Conservation (phyloP, 2,888 invertebrate species). For the Megaustenia siamemsis region DNA sequence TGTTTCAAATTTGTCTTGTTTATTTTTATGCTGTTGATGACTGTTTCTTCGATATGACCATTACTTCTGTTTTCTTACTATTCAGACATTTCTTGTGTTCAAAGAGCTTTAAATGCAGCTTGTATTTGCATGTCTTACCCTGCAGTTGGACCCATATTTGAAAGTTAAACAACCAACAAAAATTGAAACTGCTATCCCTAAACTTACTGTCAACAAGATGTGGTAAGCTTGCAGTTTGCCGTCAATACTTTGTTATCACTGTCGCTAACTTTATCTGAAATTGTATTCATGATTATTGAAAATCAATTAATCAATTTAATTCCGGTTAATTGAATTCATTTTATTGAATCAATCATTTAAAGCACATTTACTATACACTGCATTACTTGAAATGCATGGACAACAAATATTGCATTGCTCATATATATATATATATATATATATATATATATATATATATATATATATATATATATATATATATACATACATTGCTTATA, state of each 20-base stretch:
- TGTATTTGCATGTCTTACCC: too few species aligned
- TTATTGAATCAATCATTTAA: too few species aligned
- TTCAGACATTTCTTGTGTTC: too few species aligned
- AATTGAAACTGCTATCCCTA: not conserved
- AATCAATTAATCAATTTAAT: not conserved
- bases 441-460: conserved; percentile 1
- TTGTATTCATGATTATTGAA: not conserved
- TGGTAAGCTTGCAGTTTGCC: not conserved
- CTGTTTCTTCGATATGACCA: too few species aligned
- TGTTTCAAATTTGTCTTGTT: too few species aligned
- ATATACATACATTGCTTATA: too few species aligned
- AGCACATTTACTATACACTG: not conserved
- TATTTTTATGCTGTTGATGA: too few species aligned
- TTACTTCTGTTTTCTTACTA: too few species aligned
- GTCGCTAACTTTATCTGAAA: conserved; percentile 26
- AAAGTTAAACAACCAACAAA: too few species aligned
- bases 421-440: conserved; percentile 1
- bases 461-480: too few species aligned
- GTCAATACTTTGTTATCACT: conserved; percentile 25
- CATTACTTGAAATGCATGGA: not conserved
- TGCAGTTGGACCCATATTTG: not conserved
- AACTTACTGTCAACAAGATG: not conserved
- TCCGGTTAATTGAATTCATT: too few species aligned
- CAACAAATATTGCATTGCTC: not conserved
- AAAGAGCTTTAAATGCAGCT: too few species aligned